Evolutionary conservation across 2,113 vertebrate genomes (phyloP).

Genomic region (Tiliqua scincoides): DNA sequence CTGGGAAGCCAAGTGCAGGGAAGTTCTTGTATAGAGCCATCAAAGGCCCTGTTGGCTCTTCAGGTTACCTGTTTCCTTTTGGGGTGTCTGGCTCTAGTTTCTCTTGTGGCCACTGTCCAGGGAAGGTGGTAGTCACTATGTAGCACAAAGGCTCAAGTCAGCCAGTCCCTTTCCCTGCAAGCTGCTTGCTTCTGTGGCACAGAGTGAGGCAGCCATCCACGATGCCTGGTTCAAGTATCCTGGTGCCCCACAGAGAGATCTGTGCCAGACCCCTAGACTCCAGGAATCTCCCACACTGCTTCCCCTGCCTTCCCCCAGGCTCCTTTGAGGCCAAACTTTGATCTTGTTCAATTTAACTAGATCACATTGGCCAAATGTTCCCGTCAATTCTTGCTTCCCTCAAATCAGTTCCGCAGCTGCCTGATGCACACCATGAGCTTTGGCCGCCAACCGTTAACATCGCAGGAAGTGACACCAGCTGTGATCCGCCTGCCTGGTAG

Average conservation of each 20-base stretch:
- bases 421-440: slow-evolving; percentile 67
- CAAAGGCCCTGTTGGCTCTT: no score
- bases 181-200: no score
- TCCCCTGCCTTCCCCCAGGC: not conserved
- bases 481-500: rapidly evolving
- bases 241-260: not conserved
- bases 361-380: not conserved
- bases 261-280: not conserved
- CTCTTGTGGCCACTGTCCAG: no score
- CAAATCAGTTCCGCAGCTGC: slow-evolving; percentile 71
- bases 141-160: no score
- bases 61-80: no score
- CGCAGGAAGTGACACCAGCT: not conserved
- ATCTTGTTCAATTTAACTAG: not conserved
- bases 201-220: no score
- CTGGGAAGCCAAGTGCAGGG: no score
- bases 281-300: not conserved
- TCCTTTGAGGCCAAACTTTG: not conserved
- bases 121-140: no score
- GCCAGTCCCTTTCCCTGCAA: no score
- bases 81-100: no score
- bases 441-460: not conserved
- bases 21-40: no score
- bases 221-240: no score
- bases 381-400: not conserved